Conservation (phyloP, 2,888 invertebrate species). For the Eristalis arbustorum region DNA sequence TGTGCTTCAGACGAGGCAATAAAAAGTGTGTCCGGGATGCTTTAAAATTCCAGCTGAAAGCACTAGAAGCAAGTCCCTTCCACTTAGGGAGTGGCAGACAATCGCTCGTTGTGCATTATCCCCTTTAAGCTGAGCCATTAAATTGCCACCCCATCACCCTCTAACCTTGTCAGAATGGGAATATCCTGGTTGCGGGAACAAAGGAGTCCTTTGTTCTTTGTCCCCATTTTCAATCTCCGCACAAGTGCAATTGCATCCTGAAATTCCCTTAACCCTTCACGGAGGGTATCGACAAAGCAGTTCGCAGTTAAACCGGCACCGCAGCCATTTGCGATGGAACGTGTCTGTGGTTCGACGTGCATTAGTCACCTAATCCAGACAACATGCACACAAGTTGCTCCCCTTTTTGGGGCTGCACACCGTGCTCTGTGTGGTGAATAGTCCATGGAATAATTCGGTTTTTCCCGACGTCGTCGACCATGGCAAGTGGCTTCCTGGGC, state of each 20-base stretch:
- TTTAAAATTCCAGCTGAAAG: neutral
- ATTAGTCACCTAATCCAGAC: slow-evolving; percentile 26
- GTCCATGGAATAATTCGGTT: neutral
- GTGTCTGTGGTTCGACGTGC: neutral
- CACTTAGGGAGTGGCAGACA: neutral
- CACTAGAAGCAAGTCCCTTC: neutral
- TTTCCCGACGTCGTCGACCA: slow-evolving; percentile 1
- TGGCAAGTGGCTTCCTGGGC: neutral
- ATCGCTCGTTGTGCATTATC: neutral
- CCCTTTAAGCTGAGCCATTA: neutral
- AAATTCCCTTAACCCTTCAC: neutral
- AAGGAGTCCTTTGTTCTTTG: slow-evolving; percentile 9
- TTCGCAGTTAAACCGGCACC: neutral
- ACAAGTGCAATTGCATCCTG: slow-evolving; percentile 12
- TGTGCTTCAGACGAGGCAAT: neutral
- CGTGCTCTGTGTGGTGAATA: neutral
- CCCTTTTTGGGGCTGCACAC: neutral
- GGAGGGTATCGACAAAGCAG: neutral
- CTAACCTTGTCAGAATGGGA: neutral
- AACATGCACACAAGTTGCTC: neutral
- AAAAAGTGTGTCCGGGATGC: neutral
- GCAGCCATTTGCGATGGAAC: neutral
- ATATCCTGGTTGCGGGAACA: neutral
- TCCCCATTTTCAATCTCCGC: neutral
- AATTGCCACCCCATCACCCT: neutral